phyloP scores from a whole-genome alignment of 2,797 vertebrate species.

The Sparus aurata region DNA sequence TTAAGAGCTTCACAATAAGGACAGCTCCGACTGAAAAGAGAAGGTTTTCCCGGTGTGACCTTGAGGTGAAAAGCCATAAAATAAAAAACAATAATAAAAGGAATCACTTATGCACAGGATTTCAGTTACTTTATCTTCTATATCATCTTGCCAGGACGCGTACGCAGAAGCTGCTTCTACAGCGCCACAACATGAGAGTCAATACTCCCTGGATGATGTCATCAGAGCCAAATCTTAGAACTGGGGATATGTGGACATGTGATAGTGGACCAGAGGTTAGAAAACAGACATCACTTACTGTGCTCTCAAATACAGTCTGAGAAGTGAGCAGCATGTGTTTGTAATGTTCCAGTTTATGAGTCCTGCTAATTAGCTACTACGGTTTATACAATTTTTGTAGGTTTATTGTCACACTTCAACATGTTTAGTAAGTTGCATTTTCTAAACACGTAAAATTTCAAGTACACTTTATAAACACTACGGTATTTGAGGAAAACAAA shows the following conservation, averaged over 20 bases:
- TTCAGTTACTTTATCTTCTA: conserved; percentile 42
- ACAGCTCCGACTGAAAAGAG: conserved; percentile 12
- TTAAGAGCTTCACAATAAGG: conserved; percentile 7
- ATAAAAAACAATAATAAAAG: conserved; percentile 3
- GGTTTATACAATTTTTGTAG: not conserved
- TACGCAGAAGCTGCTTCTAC: conserved; percentile 13
- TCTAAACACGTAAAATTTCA: not conserved
- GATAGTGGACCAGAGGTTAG: conserved; percentile 33
- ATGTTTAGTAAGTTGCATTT: not conserved
- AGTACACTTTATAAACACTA: conserved; percentile 3
- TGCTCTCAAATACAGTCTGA: not conserved
- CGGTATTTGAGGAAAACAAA: not conserved
- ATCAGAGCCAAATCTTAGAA: conserved; percentile 33
- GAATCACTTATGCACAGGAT: conserved; percentile 47
- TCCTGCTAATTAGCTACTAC: not conserved
- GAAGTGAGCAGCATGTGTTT: conserved; percentile 20
- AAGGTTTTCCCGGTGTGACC: conserved; percentile 36
- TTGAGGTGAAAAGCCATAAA: conserved; percentile 35
- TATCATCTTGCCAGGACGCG: conserved; percentile 22
- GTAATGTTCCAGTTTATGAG: not conserved
- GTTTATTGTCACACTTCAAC: not conserved
- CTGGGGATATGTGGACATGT: conserved; percentile 41
- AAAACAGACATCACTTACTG: conserved; percentile 15
- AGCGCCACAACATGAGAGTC: conserved; percentile 25
- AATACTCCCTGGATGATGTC: conserved; percentile 53